Base-by-base conservation (phyloP, 2,113 vertebrate genomes). In the Hiodon alosoides region DNA sequence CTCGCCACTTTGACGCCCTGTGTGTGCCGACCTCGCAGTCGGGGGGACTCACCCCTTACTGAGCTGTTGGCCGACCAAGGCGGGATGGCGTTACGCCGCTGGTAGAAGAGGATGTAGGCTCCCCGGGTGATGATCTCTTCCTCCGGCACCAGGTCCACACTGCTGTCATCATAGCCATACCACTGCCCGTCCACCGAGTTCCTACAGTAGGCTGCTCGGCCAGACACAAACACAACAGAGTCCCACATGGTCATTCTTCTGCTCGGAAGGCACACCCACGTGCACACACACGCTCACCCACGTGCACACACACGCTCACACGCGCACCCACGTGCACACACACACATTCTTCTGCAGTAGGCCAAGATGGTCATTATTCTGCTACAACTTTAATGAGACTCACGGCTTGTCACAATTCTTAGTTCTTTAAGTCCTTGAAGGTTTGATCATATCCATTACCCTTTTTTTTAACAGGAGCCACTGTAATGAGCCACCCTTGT, bases 31-130 rank as follows among this genome's bases (percentile, higher is more conserved):
- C 7, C 8, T 0, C 51, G 47, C 60, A 62, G 14, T 31, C 2
- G 46, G 13, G 14, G 55, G 53, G 71, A 81, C 88, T 76, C 66
- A 97, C 97, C 96, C 79, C 88, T 88, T 81, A 89, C 55, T 0
- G 93, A 92, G 80, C 90, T 93, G 80, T 92, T 89, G 52, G 93
- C 94, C 0, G 94, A 94, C 94, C 95, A 94, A 0, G 83, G 73
- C 0, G 94, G 95, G 77, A 93, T 93, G 75, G 92, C 87, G 70
- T 93, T 88, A 54, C 93, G 89, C 73, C 94, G 93, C 89, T 98
- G 97, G 81, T 97, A 98, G 85, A 98, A 98, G 5, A 98, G 93
- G 82, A 98, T 97, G 85, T 98, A 98, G 72, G 96, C 97, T 1
- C 93, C 94, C 5, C 93, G 92, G 14, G 95, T 96, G 78, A 90